phyloP scores from a whole-genome alignment of 2,888 invertebrate species.

The Hydrotaea diabolus region DNA sequence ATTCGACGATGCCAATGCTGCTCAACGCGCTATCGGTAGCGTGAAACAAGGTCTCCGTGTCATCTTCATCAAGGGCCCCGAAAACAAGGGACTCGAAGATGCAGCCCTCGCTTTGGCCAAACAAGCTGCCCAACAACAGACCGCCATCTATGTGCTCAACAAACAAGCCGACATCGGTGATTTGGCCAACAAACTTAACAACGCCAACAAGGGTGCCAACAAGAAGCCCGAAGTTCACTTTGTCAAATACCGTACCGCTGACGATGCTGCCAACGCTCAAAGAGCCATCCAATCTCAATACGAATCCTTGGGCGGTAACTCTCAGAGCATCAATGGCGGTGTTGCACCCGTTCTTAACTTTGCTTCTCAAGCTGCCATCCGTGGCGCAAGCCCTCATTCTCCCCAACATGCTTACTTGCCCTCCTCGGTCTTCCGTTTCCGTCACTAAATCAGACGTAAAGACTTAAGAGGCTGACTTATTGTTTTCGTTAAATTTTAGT shows the following conservation, averaged over 20 bases:
- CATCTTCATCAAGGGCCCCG: conserved; percentile 73
- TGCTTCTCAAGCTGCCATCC: not conserved
- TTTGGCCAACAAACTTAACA: conserved; percentile 36
- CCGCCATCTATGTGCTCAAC: conserved; percentile 69
- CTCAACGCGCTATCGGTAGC: conserved; percentile 70
- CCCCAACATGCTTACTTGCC: conserved; percentile 4
- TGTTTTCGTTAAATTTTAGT: conserved; percentile 25
- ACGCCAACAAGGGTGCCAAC: not conserved
- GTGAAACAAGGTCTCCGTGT: conserved; percentile 78
- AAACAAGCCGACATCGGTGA: conserved; percentile 73
- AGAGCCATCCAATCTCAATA: conserved; percentile 73
- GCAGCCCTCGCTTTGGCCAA: conserved; percentile 74
- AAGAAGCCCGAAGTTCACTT: conserved; percentile 71
- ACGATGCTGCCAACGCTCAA: conserved; percentile 75
- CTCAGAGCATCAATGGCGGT: conserved; percentile 71
- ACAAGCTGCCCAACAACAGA: conserved; percentile 74
- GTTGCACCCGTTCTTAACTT: conserved; percentile 56
- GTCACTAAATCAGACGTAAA: not conserved
- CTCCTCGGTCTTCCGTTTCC: not conserved
- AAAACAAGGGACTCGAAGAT: conserved; percentile 73
- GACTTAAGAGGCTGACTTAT: not conserved
- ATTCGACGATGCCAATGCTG: conserved; percentile 70
- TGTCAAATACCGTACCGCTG: conserved; percentile 74
- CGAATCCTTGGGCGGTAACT: conserved; percentile 71
- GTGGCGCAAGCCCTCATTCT: not conserved